Base-by-base conservation (phyloP, 2,888 invertebrate genomes). In the Calephelis perditalis region DNA sequence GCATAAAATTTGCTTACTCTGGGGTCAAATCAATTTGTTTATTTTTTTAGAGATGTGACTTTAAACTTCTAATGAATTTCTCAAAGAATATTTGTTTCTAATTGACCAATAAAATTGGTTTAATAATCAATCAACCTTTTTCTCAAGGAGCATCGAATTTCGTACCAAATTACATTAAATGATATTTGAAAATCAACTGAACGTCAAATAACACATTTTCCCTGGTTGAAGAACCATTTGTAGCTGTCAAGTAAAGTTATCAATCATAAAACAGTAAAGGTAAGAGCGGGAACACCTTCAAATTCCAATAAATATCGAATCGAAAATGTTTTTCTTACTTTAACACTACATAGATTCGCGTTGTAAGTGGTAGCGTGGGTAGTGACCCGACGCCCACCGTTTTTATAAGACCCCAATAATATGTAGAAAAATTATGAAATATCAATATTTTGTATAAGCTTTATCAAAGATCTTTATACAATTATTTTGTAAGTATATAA, bases 191-290 rank as follows among this genome's bases (percentile, higher is more conserved):
- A 40, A 40, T 40, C 66, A 65, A 65, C 64, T 68, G 64, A 63
- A 67, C 66, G 46, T 56, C 45, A 59, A 61, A 65, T 65, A 65
- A 64, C 62, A 62, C 57, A 61, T 65, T 63, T 67, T 63, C 65
- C 63, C 64, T 59, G 66, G 65, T 64, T 65, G 61, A 57, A 56
- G 57, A 60, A 60, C 68, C 67, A 69, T 69, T 69, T 68, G 67
- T 69, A 65, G 59, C 59, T 66, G 69, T 68, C 69, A 64, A 45
- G 61, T 61, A 47, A 59, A 45, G 55, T 64, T 60, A 69, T 69
- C 69, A 63, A 68, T 68, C 68, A 70, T 66, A 65, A 67, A 70
- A 68, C 65, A 70, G 68, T 70, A 68, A 64, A 65, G 65, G 65
- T 67, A 63, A 67, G 59, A 67, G 64, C 66, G 52, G 47, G 46